A percentile compares a stretch with the other conserved stretches of the same genome.
phyloP scores from a whole-genome alignment of 1,140 invertebrate genomes.

The Drosophila watanabei region DNA sequence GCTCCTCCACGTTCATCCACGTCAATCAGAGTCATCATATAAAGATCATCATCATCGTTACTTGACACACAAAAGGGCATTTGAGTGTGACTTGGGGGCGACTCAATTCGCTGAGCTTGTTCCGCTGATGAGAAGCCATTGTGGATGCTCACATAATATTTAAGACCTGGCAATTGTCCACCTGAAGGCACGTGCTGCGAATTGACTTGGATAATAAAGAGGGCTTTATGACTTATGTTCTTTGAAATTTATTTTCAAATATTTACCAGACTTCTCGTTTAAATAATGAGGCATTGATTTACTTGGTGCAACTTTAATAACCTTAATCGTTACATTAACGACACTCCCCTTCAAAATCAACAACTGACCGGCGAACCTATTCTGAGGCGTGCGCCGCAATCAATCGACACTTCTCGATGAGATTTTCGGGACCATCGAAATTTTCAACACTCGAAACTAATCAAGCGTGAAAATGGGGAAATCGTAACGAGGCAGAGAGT shows the following conservation, averaged over 20 bases:
- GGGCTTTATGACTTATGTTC: no score
- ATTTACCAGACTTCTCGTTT: neutral
- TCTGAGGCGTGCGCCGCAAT: constrained; percentile 55
- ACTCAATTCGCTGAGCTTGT: constrained; percentile 27
- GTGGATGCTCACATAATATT: constrained; percentile 36
- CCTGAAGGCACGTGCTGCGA: constrained; percentile 40
- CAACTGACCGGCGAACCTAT: neutral
- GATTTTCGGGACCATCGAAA: constrained; percentile 42
- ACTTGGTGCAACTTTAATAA: neutral
- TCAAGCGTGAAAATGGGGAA: constrained; percentile 73
- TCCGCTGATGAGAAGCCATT: constrained; percentile 24
- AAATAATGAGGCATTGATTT: neutral
- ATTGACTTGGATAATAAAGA: neutral
- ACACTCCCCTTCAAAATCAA: constrained; percentile 28
- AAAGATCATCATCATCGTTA: constrained; percentile 23
- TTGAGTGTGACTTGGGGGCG: constrained; percentile 14
- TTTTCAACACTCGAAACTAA: constrained; percentile 71
- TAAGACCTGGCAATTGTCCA: constrained; percentile 26
- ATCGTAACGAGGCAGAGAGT: constrained; percentile 25
- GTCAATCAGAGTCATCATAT: constrained; percentile 29
- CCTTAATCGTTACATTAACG: constrained; percentile 11
- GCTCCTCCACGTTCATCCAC: constrained; percentile 1
- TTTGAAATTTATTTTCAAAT: neutral
- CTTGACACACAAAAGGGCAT: constrained; percentile 45
- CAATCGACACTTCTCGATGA: constrained; percentile 62